Base-by-base conservation (phyloP, 30 jellyfish, hydroid and myxozoan species). In the Sanderia malayensis region DNA sequence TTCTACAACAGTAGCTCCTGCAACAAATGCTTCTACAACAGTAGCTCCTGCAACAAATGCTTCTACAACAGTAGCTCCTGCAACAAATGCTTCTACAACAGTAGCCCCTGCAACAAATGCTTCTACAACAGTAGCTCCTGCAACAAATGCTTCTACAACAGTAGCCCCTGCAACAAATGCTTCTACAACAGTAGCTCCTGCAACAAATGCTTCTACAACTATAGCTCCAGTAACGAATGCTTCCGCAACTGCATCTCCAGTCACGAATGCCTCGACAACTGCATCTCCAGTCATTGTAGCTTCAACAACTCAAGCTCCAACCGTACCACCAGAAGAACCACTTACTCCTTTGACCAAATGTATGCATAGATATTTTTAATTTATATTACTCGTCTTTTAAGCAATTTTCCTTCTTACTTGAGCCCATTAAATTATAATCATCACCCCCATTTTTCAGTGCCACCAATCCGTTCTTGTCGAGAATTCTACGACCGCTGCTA, bases 391-490 rank as follows among this genome's bases (percentile, higher is more conserved):
- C 55, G 8, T 41, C 8, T 15, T 41, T 41, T 41, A 6, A 41
- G 55, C 15, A 41, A 41, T 41, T 41, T 41, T 41, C 55, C 55
- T 41, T 6, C 55, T 15, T 41, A 15, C 15, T 41, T 41, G 55
- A 41, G n/a, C n/a, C n/a, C n/a, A n/a, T n/a, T n/a, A n/a, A n/a
- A n/a, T n/a, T n/a, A n/a, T n/a, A n/a, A n/a, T n/a, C n/a, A n/a
- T n/a, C n/a, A n/a, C n/a, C n/a, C n/a, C n/a, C n/a, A 6, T 37
- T 37, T 37, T 37, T 37, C 13, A 37, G 52, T 37, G 6, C 52
- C 52, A 37, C 98, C 98, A 31, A 88, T 88, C 30, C 94, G 98
- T 30, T 76, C 98, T 15, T 92, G 98, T 70, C 96, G 98, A 13
- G 98, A 92, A 69, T 92, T 67, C 61, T 84, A 77, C 70, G 96